These are phyloP conservation scores for Panagrolaimus sp. DNA, from an alignment of 1,140 invertebrate genomes.

Conservation along the genomic window DNA sequence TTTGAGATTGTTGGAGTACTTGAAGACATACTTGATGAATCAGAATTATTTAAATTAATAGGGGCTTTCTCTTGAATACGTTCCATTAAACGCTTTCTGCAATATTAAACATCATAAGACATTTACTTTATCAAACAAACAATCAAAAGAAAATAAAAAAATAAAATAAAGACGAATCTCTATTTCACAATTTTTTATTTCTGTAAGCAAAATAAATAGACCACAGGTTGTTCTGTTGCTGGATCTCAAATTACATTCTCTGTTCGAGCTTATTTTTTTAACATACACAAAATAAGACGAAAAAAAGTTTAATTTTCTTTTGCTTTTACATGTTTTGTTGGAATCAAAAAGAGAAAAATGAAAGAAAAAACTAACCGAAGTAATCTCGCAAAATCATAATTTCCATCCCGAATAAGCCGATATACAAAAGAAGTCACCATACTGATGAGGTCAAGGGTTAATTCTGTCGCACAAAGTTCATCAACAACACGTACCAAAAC, in stretches of 20 bases:
- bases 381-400: slow-evolving; percentile 43
- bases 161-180: too few species aligned
- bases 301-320: neutral
- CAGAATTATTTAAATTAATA: neutral
- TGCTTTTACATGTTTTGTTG: neutral
- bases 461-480: slow-evolving; percentile 44
- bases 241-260: too few species aligned
- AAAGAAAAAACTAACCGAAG: slow-evolving; percentile 30
- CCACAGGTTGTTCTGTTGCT: too few species aligned
- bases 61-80: neutral
- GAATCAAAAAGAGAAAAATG: neutral
- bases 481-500: slow-evolving; percentile 47
- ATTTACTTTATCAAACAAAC: too few species aligned
- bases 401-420: slow-evolving; percentile 36
- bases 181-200: too few species aligned
- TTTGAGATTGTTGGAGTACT: neutral
- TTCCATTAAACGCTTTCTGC: slow-evolving; percentile 5
- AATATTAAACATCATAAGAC: neutral
- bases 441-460: slow-evolving; percentile 34
- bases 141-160: too few species aligned
- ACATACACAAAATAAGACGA: neutral
- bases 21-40: slow-evolving; percentile 1
- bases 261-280: too few species aligned
- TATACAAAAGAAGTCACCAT: slow-evolving; percentile 48
- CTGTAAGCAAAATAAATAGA: too few species aligned